Conservation (phyloP, 2,888 invertebrate species). For the Taphrorychus bicolor region DNA sequence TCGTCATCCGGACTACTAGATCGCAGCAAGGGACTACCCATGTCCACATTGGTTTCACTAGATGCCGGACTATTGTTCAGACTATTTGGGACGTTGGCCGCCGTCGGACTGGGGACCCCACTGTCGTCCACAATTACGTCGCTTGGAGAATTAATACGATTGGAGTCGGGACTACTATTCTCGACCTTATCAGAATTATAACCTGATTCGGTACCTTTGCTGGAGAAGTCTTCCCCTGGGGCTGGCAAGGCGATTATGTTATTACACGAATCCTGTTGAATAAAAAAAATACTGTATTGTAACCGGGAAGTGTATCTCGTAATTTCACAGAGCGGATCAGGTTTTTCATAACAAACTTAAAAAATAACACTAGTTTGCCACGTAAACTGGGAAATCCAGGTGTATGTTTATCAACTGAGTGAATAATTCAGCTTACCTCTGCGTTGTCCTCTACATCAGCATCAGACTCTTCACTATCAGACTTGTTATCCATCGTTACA, state of each 20-base stretch:
- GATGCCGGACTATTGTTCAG: constrained; percentile 57
- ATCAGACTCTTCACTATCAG: constrained; percentile 73
- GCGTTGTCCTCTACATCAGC: constrained; percentile 84
- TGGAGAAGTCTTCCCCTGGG: constrained; percentile 24
- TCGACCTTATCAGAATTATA: constrained; percentile 69
- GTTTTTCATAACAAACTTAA: too few relatives aligned
- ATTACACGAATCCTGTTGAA: constrained; percentile 42
- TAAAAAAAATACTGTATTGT: constrained; percentile 1
- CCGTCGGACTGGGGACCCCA: constrained; percentile 55
- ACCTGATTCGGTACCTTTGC: constrained; percentile 67
- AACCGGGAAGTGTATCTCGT: background rate
- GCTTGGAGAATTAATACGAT: constrained; percentile 50
- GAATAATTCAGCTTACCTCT: too few relatives aligned
- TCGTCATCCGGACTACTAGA: constrained; percentile 54
- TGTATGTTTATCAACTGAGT: background rate
- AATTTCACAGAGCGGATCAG: background rate
- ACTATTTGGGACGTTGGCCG: constrained; percentile 47
- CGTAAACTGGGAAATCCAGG: too few relatives aligned
- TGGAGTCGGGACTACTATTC: constrained; percentile 55
- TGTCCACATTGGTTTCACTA: constrained; percentile 66
- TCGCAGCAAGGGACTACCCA: constrained; percentile 61
- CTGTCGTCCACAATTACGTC: constrained; percentile 53
- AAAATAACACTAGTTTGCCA: background rate
- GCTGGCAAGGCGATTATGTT: constrained; percentile 31
- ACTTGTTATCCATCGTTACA: constrained; percentile 62